phyloP scores from a whole-genome alignment of 1,140 invertebrate genomes.

The Panonychus citri region DNA sequence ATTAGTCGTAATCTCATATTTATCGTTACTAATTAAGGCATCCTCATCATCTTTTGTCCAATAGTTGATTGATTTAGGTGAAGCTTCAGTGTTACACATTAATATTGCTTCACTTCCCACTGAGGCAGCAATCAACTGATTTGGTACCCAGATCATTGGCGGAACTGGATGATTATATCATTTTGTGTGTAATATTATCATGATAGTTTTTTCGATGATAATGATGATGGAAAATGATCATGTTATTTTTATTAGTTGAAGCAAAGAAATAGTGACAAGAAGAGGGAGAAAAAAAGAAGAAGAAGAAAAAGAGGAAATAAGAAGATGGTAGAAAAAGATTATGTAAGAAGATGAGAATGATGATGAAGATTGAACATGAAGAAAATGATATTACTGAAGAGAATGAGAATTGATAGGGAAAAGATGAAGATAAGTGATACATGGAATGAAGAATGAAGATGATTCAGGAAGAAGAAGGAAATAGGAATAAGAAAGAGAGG shows the following conservation, averaged over 20 bases:
- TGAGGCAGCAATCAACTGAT: constrained; percentile 24
- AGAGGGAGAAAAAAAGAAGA: constrained; percentile 2
- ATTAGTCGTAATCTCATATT: constrained; percentile 13
- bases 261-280: background rate
- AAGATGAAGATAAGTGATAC: background rate
- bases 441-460: too few species aligned
- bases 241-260: too few species aligned
- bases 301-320: background rate
- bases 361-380: background rate
- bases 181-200: too few species aligned
- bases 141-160: constrained; percentile 27
- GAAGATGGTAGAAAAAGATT: background rate
- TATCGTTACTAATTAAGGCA: constrained; percentile 13
- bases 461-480: background rate
- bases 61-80: constrained; percentile 15
- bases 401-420: background rate
- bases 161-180: too few species aligned
- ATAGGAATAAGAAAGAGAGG: background rate
- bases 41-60: constrained; percentile 17
- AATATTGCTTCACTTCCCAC: constrained; percentile 23
- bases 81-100: constrained; percentile 23
- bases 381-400: background rate
- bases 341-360: background rate
- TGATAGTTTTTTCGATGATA: too few species aligned
- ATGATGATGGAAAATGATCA: too few species aligned